phyloP scores from a whole-genome alignment of 2,113 vertebrate genomes.

The Mormoops blainvillei region DNA sequence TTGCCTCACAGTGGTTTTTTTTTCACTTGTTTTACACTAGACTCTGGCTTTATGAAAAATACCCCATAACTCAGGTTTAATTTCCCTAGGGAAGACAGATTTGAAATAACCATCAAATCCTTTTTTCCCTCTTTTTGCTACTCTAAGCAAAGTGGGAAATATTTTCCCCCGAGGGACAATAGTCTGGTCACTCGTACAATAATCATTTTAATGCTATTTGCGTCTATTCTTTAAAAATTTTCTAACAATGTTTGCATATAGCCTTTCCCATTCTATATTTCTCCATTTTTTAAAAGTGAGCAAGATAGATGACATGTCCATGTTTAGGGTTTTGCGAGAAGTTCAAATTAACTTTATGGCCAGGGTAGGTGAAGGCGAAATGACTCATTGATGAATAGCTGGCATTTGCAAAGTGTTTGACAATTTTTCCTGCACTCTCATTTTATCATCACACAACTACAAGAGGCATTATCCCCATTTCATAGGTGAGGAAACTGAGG shows the following conservation, averaged over 20 bases:
- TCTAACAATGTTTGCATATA: background rate
- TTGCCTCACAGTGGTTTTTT: background rate
- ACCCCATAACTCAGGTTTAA: constrained; percentile 55
- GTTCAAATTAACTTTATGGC: background rate
- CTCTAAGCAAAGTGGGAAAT: constrained; percentile 64
- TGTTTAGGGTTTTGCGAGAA: background rate
- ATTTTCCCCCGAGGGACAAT: constrained; percentile 48
- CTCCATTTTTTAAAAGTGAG: background rate
- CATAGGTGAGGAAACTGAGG: background rate
- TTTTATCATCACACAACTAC: background rate
- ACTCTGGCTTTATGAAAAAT: constrained; percentile 50
- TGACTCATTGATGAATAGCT: background rate
- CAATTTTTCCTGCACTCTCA: background rate
- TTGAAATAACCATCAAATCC: constrained; percentile 56
- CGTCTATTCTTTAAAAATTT: background rate
- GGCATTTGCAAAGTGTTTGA: background rate
- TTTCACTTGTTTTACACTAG: constrained; percentile 14
- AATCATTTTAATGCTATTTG: constrained; percentile 55
- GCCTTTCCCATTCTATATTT: background rate
- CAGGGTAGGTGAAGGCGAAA: background rate
- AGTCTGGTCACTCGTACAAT: constrained; percentile 32
- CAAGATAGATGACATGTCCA: background rate
- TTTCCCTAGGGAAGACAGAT: constrained; percentile 56
- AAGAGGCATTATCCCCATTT: background rate
- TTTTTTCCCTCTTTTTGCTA: constrained; percentile 36